A percentile compares a stretch with the other conserved stretches of the same genome.
Conservation (phyloP, 2,113 vertebrate species). For the Notothenia coriiceps region DNA sequence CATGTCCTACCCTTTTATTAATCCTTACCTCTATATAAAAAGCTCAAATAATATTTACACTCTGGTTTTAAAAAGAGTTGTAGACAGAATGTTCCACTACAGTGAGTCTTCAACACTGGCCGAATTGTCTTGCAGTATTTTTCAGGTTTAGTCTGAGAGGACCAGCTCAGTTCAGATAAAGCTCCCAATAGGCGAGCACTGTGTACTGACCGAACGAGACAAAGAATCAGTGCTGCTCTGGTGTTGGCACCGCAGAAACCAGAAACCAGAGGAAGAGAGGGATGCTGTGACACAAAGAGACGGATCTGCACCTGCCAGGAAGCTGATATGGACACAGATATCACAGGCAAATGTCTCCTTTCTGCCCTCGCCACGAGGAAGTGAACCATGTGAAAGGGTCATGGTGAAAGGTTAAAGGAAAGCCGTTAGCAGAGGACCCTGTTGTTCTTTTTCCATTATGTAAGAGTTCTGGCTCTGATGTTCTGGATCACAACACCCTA, state of each 20-base stretch:
- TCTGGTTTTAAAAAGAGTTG: background rate
- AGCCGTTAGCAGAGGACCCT: conserved; percentile 12
- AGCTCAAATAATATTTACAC: conserved; percentile 24
- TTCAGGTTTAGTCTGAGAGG: conserved; percentile 5
- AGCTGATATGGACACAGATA: conserved; percentile 56
- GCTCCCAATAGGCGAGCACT: background rate
- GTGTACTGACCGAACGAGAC: conserved; percentile 4
- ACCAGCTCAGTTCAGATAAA: conserved; percentile 1
- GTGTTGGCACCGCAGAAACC: conserved; percentile 59
- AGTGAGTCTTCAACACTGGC: background rate
- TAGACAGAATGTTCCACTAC: conserved; percentile 31
- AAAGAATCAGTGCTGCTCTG: conserved; percentile 51
- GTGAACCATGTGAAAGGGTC: conserved; percentile 53
- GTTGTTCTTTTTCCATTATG: conserved; percentile 48
- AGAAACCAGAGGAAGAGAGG: conserved; percentile 48
- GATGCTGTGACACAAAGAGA: conserved; percentile 55
- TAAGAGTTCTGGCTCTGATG: conserved; percentile 14
- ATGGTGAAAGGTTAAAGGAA: conserved; percentile 49
- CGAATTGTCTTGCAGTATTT: conserved; percentile 25
- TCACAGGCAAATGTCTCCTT: conserved; percentile 45
- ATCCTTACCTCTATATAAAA: conserved; percentile 7
- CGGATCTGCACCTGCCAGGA: conserved; percentile 31
- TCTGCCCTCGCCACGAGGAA: conserved; percentile 30
- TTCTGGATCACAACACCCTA: conserved; percentile 18
- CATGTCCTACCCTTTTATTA: conserved; percentile 12